Evolutionary conservation across 2,113 vertebrate species (phyloP).

Genomic region (Cromileptes altivelis): DNA sequence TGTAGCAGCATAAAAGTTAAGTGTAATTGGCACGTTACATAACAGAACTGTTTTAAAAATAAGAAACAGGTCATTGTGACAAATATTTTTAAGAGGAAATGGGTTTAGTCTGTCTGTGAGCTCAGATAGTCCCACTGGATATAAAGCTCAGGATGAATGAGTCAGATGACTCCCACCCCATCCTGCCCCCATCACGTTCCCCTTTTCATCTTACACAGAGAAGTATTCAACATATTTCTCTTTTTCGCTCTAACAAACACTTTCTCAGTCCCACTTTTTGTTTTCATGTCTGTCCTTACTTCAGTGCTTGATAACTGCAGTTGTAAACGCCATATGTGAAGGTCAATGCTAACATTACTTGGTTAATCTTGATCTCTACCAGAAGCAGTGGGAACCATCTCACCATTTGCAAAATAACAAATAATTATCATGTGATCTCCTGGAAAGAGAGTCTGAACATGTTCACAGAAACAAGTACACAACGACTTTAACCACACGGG

Average conservation of each 20-base stretch:
- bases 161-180: slow-evolving; percentile 22
- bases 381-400: not conserved
- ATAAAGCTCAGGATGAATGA: slow-evolving; percentile 16
- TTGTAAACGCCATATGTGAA: no score
- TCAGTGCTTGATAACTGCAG: no score
- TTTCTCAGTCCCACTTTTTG: not conserved
- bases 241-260: not conserved
- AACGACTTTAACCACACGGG: not conserved
- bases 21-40: no score
- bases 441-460: not conserved
- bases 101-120: slow-evolving; percentile 12
- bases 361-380: not conserved
- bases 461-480: slow-evolving; percentile 6
- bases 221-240: not conserved
- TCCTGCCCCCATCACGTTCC: not conserved
- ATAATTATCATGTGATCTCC: not conserved
- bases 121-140: slow-evolving; percentile 24
- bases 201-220: not conserved
- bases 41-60: not conserved
- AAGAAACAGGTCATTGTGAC: not conserved
- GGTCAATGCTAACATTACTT: no score
- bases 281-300: not conserved
- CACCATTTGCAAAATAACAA: not conserved
- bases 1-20: not conserved
- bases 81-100: slow-evolving; percentile 9